A percentile compares a stretch with the other conserved stretches of the same genome.
Conservation (phyloP, 2,888 invertebrate genomes). For the Hirtodrosophila trivittata region DNA sequence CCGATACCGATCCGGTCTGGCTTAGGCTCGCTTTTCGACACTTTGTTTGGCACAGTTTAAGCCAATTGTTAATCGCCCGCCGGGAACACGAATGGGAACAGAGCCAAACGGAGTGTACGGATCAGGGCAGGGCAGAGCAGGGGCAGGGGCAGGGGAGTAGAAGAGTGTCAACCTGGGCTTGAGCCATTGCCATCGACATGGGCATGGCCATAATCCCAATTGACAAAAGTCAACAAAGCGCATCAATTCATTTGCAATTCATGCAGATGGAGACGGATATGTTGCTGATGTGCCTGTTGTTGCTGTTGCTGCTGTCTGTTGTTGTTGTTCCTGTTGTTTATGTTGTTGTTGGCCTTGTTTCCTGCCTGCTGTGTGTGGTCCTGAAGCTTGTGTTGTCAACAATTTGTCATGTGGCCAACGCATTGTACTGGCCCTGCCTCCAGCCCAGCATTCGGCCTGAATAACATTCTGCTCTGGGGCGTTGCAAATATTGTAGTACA, state of each 20-base stretch:
- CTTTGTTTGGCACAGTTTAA: conserved; percentile 78
- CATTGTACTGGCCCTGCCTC: conserved; percentile 1
- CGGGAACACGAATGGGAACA: conserved; percentile 9
- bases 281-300: conserved; percentile 11
- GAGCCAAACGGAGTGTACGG: neutral
- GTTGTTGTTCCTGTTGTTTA: conserved; percentile 18
- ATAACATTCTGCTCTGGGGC: too few relatives aligned
- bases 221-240: conserved; percentile 81
- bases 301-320: conserved; percentile 11
- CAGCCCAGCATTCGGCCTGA: conserved; percentile 9
- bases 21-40: conserved; percentile 79
- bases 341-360: conserved; percentile 46
- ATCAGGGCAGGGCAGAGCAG: neutral
- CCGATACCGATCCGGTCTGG: conserved; percentile 50
- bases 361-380: conserved; percentile 59
- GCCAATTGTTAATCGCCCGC: conserved; percentile 73
- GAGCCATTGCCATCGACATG: conserved; percentile 3
- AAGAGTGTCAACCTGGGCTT: neutral
- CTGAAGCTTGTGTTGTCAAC: conserved; percentile 63
- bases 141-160: too few relatives aligned
- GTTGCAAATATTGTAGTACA: too few relatives aligned
- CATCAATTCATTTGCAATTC: conserved; percentile 80
- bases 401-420: conserved; percentile 59
- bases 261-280: conserved; percentile 58
- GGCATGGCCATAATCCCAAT: conserved; percentile 76